Evolutionary conservation across 2,113 vertebrate species (phyloP).

Genomic region (Numenius arquata): DNA sequence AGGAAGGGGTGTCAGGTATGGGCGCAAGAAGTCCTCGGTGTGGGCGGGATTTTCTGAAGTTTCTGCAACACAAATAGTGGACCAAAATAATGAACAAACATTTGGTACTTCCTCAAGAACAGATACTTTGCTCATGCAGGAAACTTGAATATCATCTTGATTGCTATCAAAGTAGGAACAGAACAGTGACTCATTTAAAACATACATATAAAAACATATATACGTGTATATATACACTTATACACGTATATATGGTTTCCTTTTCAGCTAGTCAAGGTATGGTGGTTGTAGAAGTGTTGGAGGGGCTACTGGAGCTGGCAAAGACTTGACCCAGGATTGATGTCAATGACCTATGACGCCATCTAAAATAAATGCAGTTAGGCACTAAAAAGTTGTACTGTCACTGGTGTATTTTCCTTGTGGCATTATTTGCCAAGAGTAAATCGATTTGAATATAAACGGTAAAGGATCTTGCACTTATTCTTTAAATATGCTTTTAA

Average conservation of each 20-base stretch:
- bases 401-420: not conserved
- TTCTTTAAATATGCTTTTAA: not conserved
- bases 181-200: not conserved
- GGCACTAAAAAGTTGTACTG: not conserved
- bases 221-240: not conserved
- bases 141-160: not conserved
- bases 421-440: not conserved
- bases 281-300: not conserved
- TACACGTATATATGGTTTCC: not conserved
- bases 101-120: not conserved
- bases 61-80: not conserved
- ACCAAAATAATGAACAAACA: not conserved
- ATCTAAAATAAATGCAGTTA: not conserved
- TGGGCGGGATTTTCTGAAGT: not conserved
- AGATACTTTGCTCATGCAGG: fast-evolving
- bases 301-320: not conserved
- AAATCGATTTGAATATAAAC: not conserved
- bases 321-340: not conserved
- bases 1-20: fast-evolving
- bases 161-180: not conserved
- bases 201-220: not conserved
- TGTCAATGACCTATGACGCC: not conserved
- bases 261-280: not conserved
- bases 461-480: not conserved
- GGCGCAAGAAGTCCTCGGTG: not conserved